Evolutionary conservation across 2,113 vertebrate genomes (phyloP).

Genomic region (Saimiri boliviensis): DNA sequence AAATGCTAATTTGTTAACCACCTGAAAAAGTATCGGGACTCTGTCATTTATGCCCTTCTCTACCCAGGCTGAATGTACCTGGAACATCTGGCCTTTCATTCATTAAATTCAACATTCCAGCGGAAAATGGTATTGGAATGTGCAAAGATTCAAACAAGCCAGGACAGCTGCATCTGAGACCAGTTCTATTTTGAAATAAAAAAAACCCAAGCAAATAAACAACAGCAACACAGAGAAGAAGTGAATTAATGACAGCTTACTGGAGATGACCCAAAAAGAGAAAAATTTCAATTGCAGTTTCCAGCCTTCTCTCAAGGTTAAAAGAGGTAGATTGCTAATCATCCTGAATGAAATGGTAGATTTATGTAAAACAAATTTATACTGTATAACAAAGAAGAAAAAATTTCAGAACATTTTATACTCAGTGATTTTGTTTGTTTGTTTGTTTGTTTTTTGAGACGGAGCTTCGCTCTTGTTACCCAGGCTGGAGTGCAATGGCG

Average conservation of each 20-base stretch:
- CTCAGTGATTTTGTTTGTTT: not conserved
- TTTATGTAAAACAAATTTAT: constrained; percentile 17
- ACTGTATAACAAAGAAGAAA: not conserved
- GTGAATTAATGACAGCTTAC: constrained; percentile 46
- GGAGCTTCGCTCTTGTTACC: too few relatives aligned
- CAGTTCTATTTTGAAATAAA: constrained; percentile 65
- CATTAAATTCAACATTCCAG: constrained; percentile 53
- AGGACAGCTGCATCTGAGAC: constrained; percentile 63
- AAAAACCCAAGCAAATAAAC: constrained; percentile 66
- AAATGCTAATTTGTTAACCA: not conserved
- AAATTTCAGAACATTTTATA: constrained; percentile 6
- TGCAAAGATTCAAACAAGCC: constrained; percentile 63
- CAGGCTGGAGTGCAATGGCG: too few relatives aligned
- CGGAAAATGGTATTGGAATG: constrained; percentile 69
- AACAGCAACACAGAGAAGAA: constrained; percentile 36
- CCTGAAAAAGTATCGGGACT: not conserved
- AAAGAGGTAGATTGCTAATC: not conserved
- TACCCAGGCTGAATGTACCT: constrained; percentile 42
- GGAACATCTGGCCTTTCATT: constrained; percentile 66
- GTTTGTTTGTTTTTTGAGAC: not conserved
- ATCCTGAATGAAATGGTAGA: not conserved
- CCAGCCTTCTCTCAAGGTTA: constrained; percentile 16
- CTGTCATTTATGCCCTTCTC: not conserved
- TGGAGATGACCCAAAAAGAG: constrained; percentile 44
- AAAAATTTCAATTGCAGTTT: not conserved